Evolutionary conservation across 2,797 vertebrate species (phyloP), one percentile per base, ranked within the genome.

Genomic region (Etheostoma perlongum): DNA sequence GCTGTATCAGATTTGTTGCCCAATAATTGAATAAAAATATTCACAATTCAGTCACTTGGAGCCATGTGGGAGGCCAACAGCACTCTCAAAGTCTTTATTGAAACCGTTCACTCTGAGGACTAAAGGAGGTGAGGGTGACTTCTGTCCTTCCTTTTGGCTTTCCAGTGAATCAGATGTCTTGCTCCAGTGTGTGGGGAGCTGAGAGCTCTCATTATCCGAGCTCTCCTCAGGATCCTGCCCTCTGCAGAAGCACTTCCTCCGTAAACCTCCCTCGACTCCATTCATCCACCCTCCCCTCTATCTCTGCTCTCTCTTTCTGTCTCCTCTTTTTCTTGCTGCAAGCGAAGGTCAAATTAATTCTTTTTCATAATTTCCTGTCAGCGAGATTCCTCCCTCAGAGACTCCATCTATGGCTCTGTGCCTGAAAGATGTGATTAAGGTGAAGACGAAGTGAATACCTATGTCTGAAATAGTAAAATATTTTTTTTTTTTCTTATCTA

Each of bases 341-440:
- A 92, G 90, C 88, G 71, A 93, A 93, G 93, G 93, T 94, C 93
- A 93, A 88, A 93, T 94, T 90, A 87, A 93, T 92, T 91, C 74
- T 91, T 93, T 91, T 89, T 88, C 83, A 89, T 92, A 92, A 93
- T 95, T 92, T 93, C 91, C 91, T 91, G 92, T 90, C 90, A 63
- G 82, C 18, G 42, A 85, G 70, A 90, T 89, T 78, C 82, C 79
- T 84, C 87, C 89, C 84, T 83, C 62, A 33, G 90, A 93, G 86
- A 82, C 81, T 76, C 82, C 83, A 78, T 89, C 83, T 72, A 58
- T 48, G 80, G 62, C 86, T 88, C 78, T 4, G 75, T 79, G 85
- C 83, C 81, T 72, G 75, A 83, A 86, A 92, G 84, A 91, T 89
- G 85, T 91, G 90, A 94, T 93, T 93, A 92, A 85, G 89, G 81